Evolutionary conservation across 2,888 invertebrate genomes (phyloP), one percentile per base, ranked within the genome.

Genomic region (Galerucella calmariensis): DNA sequence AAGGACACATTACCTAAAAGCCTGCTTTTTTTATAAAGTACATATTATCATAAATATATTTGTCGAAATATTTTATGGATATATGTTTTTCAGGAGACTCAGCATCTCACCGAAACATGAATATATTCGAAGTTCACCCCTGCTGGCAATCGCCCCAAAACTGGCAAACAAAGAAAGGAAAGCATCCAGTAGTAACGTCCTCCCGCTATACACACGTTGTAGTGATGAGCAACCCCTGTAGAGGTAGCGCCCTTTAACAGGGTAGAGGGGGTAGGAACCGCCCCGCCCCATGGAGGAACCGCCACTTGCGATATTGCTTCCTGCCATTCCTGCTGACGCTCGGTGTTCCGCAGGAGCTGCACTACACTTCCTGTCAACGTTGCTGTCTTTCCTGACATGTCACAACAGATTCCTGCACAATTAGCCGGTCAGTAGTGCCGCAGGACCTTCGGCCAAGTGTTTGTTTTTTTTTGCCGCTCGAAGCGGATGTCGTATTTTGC

Each of bases 281-380:
- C 84, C 84, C 84, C 84, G 83, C 83, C 85, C 83, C 83, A 80
- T 77, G 83, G 83, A 87, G 88, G 88, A 88, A 88, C 87, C 87
- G 85, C 87, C 87, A 88, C 87, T 87, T 87, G 88, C 87, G 86
- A 87, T 87, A 87, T 87, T 87, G 87, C 86, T 88, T 87, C 88
- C 87, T 87, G 87, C 85, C 86, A 86, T 86, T 86, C 85, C 86
- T 86, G 86, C 79, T 84, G 84, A 82, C 84, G 84, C 83, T 83
- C 84, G 85, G 85, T 85, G 85, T 86, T 86, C 86, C 86, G 85
- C 85, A 85, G 86, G 86, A 86, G 83, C 85, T 85, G 84, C 83
- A 82, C 82, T 83, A 84, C 85, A 85, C 86, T 87, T 87, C 86
- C 86, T 86, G 85, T 83, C 82, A 82, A 82, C 84, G 75, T 53